These are phyloP conservation scores for Eurytoma californica DNA, from an alignment of 2,888 invertebrate genomes.

Conservation along the genomic window DNA sequence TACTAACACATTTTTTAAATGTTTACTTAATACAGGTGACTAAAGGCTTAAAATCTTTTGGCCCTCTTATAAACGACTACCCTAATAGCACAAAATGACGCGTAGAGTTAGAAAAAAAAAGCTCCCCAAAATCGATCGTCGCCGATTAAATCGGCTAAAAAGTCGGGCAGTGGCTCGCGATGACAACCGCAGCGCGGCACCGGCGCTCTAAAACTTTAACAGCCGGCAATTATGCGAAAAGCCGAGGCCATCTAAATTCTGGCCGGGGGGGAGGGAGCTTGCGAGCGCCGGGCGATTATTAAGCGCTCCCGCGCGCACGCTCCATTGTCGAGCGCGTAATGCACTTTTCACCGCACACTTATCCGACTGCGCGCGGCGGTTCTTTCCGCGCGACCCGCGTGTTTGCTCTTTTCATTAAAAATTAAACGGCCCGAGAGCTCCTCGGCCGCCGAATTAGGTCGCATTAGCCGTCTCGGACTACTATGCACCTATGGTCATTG, in stretches of 20 bases:
- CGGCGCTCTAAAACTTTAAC: conserved; percentile 10
- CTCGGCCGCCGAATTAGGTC: background rate
- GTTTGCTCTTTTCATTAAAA: background rate
- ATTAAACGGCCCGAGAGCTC: background rate
- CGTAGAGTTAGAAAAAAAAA: background rate
- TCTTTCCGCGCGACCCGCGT: background rate
- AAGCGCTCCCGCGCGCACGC: background rate
- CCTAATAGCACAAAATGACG: too few relatives aligned
- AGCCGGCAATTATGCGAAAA: conserved; percentile 23
- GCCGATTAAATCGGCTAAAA: background rate
- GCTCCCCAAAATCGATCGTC: background rate
- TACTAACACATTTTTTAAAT: too few relatives aligned
- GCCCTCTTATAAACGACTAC: too few relatives aligned
- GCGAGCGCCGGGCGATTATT: conserved; percentile 25
- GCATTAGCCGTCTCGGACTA: too few relatives aligned
- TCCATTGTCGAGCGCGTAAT: conserved; percentile 20
- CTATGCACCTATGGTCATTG: too few relatives aligned
- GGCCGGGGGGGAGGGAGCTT: background rate
- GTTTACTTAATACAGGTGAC: too few relatives aligned
- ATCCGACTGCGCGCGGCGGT: background rate
- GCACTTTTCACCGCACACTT: conserved; percentile 16
- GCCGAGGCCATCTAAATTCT: conserved; percentile 23
- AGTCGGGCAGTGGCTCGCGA: background rate
- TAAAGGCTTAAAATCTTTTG: too few relatives aligned
- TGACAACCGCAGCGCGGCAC: background rate